phyloP scores from a whole-genome alignment of 2,888 invertebrate species.

The Spilarctia lutea region DNA sequence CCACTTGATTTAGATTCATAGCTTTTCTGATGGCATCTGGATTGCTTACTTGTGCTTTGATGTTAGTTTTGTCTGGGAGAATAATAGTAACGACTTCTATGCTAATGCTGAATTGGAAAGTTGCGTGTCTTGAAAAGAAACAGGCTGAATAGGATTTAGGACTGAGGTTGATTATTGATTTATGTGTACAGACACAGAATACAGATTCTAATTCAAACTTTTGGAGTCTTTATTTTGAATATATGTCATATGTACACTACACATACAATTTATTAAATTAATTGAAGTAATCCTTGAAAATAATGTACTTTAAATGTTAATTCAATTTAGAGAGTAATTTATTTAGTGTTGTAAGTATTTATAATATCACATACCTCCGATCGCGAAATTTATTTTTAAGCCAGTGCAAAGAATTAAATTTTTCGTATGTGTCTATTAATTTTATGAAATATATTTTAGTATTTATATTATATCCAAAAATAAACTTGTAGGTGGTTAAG shows the following conservation, averaged over 20 bases:
- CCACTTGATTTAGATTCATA: conserved; percentile 81
- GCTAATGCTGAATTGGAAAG: background rate
- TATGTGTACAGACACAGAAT: background rate
- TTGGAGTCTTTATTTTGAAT: background rate
- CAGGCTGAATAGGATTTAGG: background rate
- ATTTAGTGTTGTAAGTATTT: background rate
- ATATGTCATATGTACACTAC: background rate
- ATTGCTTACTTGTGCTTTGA: conserved; percentile 69
- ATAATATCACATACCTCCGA: background rate
- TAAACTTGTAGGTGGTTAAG: no score
- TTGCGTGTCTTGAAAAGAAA: background rate
- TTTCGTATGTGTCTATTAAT: no score
- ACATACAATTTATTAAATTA: background rate
- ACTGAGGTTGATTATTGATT: background rate
- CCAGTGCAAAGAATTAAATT: background rate
- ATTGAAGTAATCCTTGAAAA: background rate
- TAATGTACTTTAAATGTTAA: background rate
- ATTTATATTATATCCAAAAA: no score
- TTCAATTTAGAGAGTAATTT: no score
- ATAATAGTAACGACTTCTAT: conserved; percentile 9
- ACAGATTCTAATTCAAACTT: background rate
- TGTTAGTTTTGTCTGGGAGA: conserved; percentile 57
- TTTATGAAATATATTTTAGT: no score
- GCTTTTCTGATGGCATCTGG: conserved; percentile 72
- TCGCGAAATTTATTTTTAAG: background rate